Conservation (phyloP, 2,113 vertebrate genomes). For the Elgaria multicarinata region DNA sequence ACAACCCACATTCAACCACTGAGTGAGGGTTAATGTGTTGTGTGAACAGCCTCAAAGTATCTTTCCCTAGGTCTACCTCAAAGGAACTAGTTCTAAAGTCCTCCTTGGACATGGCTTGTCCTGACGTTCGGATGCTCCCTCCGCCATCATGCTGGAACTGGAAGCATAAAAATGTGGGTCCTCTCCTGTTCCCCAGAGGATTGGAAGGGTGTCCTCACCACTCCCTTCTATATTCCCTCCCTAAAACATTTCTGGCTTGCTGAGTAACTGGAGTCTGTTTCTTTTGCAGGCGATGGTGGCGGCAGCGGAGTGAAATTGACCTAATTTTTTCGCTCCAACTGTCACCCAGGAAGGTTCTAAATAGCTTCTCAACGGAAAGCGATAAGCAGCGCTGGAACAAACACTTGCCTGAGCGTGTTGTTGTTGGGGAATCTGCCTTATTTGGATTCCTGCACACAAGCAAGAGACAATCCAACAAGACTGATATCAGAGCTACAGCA, state of each 20-base stretch:
- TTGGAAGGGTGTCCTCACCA: not conserved
- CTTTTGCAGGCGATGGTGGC: not conserved
- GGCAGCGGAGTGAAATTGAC: conserved; percentile 6
- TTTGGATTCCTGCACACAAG: too few species aligned
- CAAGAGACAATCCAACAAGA: not conserved
- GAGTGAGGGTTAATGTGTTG: too few species aligned
- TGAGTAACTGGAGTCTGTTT: not conserved
- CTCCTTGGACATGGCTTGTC: not conserved
- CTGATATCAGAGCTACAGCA: not conserved
- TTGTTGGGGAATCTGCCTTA: not conserved
- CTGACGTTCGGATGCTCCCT: not conserved
- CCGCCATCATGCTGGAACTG: not conserved
- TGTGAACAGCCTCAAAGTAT: not conserved
- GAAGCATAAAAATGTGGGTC: not conserved
- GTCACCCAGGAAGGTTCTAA: not conserved
- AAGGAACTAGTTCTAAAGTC: not conserved
- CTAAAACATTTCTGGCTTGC: not conserved
- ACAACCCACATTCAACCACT: too few species aligned
- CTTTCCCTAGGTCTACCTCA: not conserved
- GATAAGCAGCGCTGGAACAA: not conserved
- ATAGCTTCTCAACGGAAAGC: not conserved
- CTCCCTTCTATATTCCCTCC: not conserved
- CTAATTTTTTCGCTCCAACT: conserved; percentile 1
- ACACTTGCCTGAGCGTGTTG: not conserved
- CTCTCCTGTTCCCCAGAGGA: not conserved